phyloP scores from a whole-genome alignment of 2,797 vertebrate species.

The Corythornis leucogaster region DNA sequence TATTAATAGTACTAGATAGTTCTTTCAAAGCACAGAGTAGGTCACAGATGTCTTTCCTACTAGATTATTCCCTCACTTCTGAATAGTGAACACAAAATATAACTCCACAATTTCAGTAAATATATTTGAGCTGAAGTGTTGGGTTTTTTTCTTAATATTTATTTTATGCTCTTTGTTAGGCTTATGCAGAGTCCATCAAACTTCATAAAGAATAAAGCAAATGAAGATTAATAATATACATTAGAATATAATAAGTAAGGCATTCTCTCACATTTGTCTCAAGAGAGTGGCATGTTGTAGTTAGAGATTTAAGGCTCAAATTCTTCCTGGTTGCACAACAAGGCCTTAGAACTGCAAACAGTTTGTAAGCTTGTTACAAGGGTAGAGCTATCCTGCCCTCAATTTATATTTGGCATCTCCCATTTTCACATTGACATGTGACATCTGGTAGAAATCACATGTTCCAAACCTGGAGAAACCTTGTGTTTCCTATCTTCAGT shows the following conservation, averaged over 20 bases:
- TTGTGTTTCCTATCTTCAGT: background rate
- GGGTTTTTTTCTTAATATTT: background rate
- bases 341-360: background rate
- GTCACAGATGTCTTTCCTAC: background rate
- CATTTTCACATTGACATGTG: background rate
- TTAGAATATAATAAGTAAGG: background rate
- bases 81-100: background rate
- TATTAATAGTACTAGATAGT: background rate
- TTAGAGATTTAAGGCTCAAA: background rate
- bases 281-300: accelerated
- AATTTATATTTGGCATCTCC: background rate
- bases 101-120: background rate
- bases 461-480: background rate
- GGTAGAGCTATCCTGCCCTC: background rate
- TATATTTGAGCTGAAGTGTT: background rate
- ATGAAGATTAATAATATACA: background rate
- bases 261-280: accelerated
- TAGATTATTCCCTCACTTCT: background rate
- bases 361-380: background rate
- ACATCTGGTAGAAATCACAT: background rate
- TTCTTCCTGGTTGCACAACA: background rate
- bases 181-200: background rate
- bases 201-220: background rate
- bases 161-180: background rate
- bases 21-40: background rate